Evolutionary conservation across 2,888 invertebrate species (phyloP).

Genomic region (Tanaodytes sp.): DNA sequence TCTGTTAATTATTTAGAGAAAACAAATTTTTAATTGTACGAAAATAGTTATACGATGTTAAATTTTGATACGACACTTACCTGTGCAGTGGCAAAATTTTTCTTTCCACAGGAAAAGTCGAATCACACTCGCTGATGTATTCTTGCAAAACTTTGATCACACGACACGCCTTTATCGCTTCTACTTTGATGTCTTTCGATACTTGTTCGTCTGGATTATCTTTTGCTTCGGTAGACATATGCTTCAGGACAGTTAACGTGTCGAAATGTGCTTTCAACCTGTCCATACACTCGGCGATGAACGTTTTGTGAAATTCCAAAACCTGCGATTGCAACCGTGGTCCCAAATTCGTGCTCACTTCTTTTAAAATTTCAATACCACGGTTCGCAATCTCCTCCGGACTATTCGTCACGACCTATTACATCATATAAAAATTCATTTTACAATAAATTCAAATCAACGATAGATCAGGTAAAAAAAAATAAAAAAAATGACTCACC

Average conservation of each 20-base stretch:
- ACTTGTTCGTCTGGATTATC: conserved; percentile 73
- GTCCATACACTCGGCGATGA: conserved; percentile 93
- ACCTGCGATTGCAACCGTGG: conserved; percentile 85
- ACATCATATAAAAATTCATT: no score
- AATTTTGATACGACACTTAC: no score
- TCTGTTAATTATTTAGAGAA: neutral
- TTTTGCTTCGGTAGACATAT: conserved; percentile 69
- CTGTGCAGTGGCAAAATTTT: conserved; percentile 89
- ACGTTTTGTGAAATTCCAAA: conserved; percentile 90
- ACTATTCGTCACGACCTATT: conserved; percentile 87
- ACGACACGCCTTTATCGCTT: conserved; percentile 90
- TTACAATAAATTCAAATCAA: neutral
- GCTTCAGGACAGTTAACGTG: conserved; percentile 80
- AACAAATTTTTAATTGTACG: no score
- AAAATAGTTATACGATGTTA: no score
- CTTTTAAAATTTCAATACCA: conserved; percentile 91
- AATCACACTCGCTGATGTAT: conserved; percentile 96
- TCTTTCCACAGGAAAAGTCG: conserved; percentile 88
- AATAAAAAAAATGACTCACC: conserved; percentile 75
- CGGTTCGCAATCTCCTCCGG: conserved; percentile 93
- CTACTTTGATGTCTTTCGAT: conserved; percentile 76
- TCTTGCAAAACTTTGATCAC: conserved; percentile 95
- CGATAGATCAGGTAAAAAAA: conserved; percentile 6
- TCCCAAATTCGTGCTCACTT: conserved; percentile 94
- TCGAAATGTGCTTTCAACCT: conserved; percentile 89